These are phyloP conservation scores for Myxocyprinus asiaticus DNA, from an alignment of 2,113 vertebrate genomes.

Conservation along the genomic window DNA sequence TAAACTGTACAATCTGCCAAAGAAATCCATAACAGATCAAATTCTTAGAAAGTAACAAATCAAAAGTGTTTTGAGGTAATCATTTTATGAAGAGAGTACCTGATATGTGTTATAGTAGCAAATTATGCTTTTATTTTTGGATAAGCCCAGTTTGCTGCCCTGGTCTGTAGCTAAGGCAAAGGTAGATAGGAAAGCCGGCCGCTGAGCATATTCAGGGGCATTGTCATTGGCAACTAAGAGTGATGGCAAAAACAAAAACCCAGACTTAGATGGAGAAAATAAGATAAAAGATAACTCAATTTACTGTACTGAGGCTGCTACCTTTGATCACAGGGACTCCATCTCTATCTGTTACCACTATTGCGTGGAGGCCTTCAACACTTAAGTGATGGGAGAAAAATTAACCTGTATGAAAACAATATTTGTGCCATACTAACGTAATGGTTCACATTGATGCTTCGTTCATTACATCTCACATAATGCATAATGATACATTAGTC, in stretches of 20 bases:
- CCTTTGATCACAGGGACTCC: constrained; percentile 98
- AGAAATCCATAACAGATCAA: not conserved
- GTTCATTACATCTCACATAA: not conserved
- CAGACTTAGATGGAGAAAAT: not conserved
- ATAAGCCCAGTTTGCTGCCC: constrained; percentile 96
- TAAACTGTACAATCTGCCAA: constrained; percentile 90
- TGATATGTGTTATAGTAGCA: constrained; percentile 98
- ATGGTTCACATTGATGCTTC: not conserved
- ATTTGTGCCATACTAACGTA: not conserved
- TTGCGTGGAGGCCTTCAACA: constrained; percentile 94
- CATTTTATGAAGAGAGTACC: constrained; percentile 66
- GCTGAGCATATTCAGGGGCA: constrained; percentile 90
- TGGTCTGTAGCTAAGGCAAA: constrained; percentile 97
- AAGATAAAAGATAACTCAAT: not conserved
- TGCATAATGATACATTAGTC: not conserved
- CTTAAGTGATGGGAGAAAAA: constrained; percentile 61
- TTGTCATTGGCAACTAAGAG: constrained; percentile 95
- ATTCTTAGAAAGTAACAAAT: not conserved
- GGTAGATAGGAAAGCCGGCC: constrained; percentile 92
- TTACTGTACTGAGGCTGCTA: constrained; percentile 58
- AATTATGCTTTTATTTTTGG: constrained; percentile 99
- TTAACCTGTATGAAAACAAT: not conserved
- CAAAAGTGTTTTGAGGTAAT: not conserved
- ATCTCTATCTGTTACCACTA: constrained; percentile 94
- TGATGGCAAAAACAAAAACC: constrained; percentile 23